phyloP scores from a whole-genome alignment of 2,113 vertebrate genomes.

The Platanista minor region DNA sequence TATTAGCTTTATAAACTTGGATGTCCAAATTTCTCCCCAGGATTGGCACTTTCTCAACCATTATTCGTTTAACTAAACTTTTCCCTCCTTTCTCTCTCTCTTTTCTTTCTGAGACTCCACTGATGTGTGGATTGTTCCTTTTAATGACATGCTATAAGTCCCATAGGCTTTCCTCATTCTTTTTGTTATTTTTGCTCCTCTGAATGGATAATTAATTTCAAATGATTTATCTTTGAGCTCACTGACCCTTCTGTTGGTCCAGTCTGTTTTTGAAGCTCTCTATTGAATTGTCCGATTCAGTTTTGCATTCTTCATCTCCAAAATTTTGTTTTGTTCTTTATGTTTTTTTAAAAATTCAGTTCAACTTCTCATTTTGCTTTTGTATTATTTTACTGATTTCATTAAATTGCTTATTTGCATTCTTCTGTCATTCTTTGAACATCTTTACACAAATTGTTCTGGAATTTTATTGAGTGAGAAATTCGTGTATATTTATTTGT shows the following conservation, averaged over 20 bases:
- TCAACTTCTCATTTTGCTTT: not conserved
- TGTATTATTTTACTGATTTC: not conserved
- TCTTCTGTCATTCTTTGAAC: not conserved
- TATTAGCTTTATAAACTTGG: not conserved
- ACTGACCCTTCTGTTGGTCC: not conserved
- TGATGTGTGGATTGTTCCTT: not conserved
- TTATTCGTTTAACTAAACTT: not conserved
- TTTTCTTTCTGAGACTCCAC: not conserved
- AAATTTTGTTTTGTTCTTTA: not conserved
- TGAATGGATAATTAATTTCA: not conserved
- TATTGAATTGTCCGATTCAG: too few relatives aligned
- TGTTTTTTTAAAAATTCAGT: too few relatives aligned
- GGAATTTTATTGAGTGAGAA: not conserved
- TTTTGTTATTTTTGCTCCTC: not conserved
- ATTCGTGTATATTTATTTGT: not conserved
- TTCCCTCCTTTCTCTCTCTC: not conserved
- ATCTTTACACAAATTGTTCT: not conserved
- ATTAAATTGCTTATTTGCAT: not conserved
- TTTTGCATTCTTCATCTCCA: not conserved
- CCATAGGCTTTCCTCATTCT: not conserved
- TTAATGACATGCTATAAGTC: too few relatives aligned
- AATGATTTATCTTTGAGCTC: not conserved
- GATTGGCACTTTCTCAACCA: not conserved
- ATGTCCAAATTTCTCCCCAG: not conserved
- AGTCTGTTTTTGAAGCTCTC: not conserved